A percentile compares a stretch with the other conserved stretches of the same genome.
Evolutionary conservation across 2,888 invertebrate genomes (phyloP).

Genomic region (Pteria penguin): DNA sequence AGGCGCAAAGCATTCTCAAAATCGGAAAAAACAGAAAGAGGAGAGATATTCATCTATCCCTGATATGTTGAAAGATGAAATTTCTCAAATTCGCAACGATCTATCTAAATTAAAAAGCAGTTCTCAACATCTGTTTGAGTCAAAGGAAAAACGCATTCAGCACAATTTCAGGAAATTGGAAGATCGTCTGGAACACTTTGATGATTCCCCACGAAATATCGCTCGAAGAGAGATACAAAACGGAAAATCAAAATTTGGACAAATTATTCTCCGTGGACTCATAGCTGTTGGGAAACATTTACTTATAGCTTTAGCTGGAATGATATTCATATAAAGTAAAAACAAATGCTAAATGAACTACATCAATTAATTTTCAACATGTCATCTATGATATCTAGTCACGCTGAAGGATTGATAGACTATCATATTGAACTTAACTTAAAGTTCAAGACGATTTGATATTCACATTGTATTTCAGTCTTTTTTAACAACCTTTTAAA

Average conservation of each 20-base stretch:
- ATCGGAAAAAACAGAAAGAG: neutral
- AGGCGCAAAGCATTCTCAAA: neutral
- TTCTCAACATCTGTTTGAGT: neutral
- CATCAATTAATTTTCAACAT: too few relatives aligned
- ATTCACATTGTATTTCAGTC: too few relatives aligned
- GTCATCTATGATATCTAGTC: too few relatives aligned
- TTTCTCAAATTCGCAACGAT: neutral
- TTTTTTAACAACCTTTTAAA: too few relatives aligned
- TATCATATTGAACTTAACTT: too few relatives aligned
- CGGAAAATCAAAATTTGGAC: neutral
- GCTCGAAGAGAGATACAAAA: slow-evolving; percentile 3
- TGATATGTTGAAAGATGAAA: neutral
- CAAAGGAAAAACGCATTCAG: neutral
- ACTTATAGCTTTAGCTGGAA: neutral
- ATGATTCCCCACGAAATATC: neutral
- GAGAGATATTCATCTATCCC: neutral
- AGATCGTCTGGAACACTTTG: neutral
- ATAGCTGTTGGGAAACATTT: slow-evolving; percentile 11
- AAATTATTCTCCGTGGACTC: neutral
- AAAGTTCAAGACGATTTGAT: too few relatives aligned
- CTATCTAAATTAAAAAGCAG: neutral
- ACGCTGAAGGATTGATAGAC: too few relatives aligned
- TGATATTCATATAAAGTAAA: slow-evolving; percentile 1
- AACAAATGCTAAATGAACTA: too few relatives aligned
- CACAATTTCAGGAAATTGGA: neutral